A percentile compares a stretch with the other conserved stretches of the same genome.
Conservation (phyloP, 1,140 invertebrate species). For the Sycophaga agraensis region DNA sequence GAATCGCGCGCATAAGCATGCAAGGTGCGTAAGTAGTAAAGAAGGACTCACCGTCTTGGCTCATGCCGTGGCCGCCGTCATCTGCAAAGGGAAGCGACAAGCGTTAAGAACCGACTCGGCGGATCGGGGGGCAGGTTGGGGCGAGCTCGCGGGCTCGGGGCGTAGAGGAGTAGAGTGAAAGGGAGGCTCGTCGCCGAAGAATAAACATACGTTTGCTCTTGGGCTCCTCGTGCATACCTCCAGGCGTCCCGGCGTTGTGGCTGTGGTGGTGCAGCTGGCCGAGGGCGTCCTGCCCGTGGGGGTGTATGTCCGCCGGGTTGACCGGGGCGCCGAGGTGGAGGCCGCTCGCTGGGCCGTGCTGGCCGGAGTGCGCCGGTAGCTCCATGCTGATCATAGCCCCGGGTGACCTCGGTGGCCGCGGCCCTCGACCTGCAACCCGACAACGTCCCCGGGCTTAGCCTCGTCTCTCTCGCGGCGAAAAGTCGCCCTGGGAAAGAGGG, state of each 20-base stretch:
- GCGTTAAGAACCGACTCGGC: too few relatives aligned
- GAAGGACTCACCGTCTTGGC: conserved; percentile 3
- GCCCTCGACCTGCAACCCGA: too few relatives aligned
- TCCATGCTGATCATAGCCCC: conserved; percentile 57
- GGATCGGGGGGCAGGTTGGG: too few relatives aligned
- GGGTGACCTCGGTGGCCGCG: conserved; percentile 6
- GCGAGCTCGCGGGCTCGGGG: too few relatives aligned
- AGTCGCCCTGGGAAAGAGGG: too few relatives aligned
- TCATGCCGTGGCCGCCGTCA: neutral
- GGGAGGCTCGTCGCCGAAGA: conserved; percentile 48
- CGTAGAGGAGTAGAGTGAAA: too few relatives aligned
- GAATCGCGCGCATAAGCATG: too few relatives aligned
- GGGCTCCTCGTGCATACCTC: conserved; percentile 56
- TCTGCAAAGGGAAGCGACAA: neutral
- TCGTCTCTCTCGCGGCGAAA: too few relatives aligned
- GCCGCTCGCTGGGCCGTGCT: conserved; percentile 42
- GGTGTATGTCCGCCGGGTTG: conserved; percentile 47
- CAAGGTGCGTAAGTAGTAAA: too few relatives aligned
- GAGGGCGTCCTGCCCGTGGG: conserved; percentile 49
- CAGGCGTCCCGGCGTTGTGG: conserved; percentile 45
- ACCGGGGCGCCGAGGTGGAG: conserved; percentile 51
- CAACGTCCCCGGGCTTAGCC: neutral
- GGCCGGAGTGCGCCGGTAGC: conserved; percentile 50
- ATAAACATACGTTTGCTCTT: conserved; percentile 58
- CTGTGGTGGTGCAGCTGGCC: conserved; percentile 51